phyloP scores from a whole-genome alignment of 2,888 invertebrate genomes.

The Desoria tigrina region DNA sequence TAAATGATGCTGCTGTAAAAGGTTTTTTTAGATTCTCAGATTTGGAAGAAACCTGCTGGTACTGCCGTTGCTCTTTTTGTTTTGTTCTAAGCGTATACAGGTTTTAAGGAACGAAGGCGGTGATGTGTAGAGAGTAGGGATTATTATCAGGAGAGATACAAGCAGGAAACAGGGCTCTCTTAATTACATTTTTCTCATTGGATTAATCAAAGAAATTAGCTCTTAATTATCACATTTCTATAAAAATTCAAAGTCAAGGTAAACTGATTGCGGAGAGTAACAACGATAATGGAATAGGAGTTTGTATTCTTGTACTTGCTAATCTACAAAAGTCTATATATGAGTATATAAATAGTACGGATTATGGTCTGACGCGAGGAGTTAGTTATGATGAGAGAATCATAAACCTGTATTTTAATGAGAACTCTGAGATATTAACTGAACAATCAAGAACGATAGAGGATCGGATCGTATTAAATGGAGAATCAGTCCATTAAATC shows the following conservation, averaged over 20 bases:
- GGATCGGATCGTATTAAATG: no score
- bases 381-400: background rate
- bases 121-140: background rate
- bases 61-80: no score
- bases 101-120: background rate
- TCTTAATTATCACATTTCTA: conserved; percentile 20
- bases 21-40: no score
- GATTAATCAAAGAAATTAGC: conserved; percentile 26
- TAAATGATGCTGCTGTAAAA: no score
- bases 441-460: background rate
- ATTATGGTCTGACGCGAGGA: no score
- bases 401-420: conserved; percentile 4
- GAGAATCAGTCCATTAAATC: no score
- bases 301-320: no score
- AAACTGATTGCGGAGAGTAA: conserved; percentile 10
- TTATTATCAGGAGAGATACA: background rate
- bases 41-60: no score
- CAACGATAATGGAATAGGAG: conserved; percentile 7
- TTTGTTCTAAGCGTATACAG: background rate
- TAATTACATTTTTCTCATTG: conserved; percentile 21
- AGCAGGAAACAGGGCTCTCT: conserved; percentile 16
- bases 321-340: no score
- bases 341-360: no score
- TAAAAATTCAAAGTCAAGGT: conserved; percentile 22
- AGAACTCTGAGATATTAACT: conserved; percentile 1